These are phyloP conservation scores for Elanoides forficatus DNA, from an alignment of 2,113 vertebrate species.

Conservation along the genomic window DNA sequence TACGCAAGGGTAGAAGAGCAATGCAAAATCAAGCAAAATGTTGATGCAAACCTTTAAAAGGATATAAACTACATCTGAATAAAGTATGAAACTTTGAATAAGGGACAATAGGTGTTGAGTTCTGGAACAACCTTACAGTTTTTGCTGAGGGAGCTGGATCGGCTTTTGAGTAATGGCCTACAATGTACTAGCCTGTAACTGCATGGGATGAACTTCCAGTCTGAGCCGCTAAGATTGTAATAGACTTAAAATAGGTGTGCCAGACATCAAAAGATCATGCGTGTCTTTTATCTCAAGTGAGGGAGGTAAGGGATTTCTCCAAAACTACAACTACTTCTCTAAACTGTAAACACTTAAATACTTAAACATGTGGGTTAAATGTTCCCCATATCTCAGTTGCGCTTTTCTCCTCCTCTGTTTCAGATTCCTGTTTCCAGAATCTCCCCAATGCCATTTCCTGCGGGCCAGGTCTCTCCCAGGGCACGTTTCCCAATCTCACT, in stretches of 20 bases:
- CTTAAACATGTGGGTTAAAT: fast-evolving
- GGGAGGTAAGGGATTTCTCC: background rate
- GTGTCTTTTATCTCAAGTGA: fast-evolving
- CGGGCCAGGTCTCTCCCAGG: constrained; percentile 86
- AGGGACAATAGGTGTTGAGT: background rate
- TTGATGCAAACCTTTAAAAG: background rate
- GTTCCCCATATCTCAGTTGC: background rate
- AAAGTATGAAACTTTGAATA: fast-evolving
- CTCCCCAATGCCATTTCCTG: constrained; percentile 79
- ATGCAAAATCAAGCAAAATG: background rate
- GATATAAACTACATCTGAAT: fast-evolving
- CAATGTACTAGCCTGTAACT: fast-evolving
- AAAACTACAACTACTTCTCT: fast-evolving
- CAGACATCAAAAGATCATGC: fast-evolving
- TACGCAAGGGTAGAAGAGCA: background rate
- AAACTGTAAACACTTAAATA: fast-evolving
- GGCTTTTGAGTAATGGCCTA: fast-evolving
- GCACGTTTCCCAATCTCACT: constrained; percentile 77
- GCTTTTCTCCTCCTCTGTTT: constrained; percentile 18
- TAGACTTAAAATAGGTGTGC: fast-evolving
- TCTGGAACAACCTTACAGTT: background rate
- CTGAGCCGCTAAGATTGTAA: fast-evolving
- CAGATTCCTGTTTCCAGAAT: constrained; percentile 92
- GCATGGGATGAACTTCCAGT: background rate
- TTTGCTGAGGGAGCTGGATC: background rate